These are phyloP conservation scores for Acyrthosiphon pisum DNA, from an alignment of 1,140 invertebrate genomes.

Conservation along the genomic window DNA sequence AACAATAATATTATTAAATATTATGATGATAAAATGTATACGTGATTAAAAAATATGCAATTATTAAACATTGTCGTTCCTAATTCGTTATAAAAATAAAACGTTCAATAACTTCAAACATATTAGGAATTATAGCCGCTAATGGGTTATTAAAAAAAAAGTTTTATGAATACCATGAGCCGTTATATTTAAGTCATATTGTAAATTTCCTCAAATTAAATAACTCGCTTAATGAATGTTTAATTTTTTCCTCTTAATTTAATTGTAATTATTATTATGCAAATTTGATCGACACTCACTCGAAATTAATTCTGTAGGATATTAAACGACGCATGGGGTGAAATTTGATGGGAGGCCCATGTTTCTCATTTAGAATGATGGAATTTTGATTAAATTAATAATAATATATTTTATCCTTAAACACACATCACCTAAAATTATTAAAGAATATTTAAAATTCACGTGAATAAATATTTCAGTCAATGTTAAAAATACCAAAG, in stretches of 20 bases:
- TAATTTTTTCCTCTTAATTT: neutral
- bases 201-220: neutral
- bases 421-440: neutral
- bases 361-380: neutral
- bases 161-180: neutral
- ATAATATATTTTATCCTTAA: neutral
- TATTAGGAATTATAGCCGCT: neutral
- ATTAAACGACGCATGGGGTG: constrained; percentile 12
- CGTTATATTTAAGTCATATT: neutral
- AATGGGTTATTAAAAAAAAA: neutral
- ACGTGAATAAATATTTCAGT: neutral
- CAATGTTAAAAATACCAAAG: neutral
- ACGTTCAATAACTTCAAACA: neutral
- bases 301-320: constrained; percentile 16
- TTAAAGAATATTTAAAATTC: neutral
- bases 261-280: constrained; percentile 41
- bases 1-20: neutral
- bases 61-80: neutral
- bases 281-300: neutral
- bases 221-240: constrained; percentile 3
- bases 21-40: too few species aligned
- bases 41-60: too few species aligned
- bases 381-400: neutral
- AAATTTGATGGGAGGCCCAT: neutral
- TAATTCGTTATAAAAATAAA: neutral